Percentiles rank a stretch among this genome's conserved stretches.
Conservation (phyloP, 2,797 vertebrate genomes). For the Sebastes cheni region DNA sequence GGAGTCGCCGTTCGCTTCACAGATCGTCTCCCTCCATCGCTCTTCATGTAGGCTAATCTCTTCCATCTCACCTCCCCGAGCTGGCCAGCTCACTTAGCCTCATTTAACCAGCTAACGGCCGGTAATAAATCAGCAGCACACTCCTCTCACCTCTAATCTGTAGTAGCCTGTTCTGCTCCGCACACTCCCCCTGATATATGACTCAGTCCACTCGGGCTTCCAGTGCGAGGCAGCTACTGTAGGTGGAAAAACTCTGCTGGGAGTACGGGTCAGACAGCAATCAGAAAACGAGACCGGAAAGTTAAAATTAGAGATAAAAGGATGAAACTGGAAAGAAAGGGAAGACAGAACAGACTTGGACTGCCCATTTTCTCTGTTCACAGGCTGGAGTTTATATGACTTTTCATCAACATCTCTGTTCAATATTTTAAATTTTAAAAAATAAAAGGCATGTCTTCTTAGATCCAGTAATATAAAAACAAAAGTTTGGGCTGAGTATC, state of each 20-base stretch:
- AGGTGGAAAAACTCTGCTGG: slow-evolving; percentile 5
- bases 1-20: slow-evolving; percentile 27
- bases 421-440: background rate
- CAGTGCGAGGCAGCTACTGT: slow-evolving; percentile 12
- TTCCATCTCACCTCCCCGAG: slow-evolving; percentile 70
- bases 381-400: background rate
- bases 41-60: slow-evolving; percentile 72
- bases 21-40: slow-evolving; percentile 52
- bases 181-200: slow-evolving; percentile 58
- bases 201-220: slow-evolving; percentile 29
- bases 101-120: slow-evolving; percentile 70
- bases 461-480: too few relatives aligned
- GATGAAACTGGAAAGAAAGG: background rate
- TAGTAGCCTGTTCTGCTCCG: slow-evolving; percentile 23
- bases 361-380: background rate
- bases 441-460: background rate
- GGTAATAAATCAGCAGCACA: slow-evolving; percentile 71
- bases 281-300: background rate
- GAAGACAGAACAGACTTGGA: background rate
- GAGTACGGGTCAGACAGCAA: background rate
- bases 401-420: background rate
- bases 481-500: background rate
- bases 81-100: slow-evolving; percentile 69
- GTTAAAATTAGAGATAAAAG: background rate
- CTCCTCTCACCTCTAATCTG: slow-evolving; percentile 60